phyloP scores from a whole-genome alignment of 2,888 invertebrate species.

The Brachyopa scutellaris region DNA sequence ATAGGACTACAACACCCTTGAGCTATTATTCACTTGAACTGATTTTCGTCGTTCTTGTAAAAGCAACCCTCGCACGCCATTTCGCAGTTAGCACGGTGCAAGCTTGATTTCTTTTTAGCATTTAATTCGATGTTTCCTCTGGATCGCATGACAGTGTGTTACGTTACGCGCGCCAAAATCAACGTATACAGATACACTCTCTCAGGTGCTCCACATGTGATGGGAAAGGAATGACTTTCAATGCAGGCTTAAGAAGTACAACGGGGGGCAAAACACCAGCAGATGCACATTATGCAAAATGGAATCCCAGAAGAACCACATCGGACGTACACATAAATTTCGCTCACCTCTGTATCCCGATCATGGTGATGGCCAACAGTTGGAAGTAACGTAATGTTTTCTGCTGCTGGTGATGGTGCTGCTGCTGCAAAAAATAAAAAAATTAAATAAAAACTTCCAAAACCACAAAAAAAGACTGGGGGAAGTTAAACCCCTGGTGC shows the following conservation, averaged over 20 bases:
- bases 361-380: conserved; percentile 67
- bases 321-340: conserved; percentile 70
- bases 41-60: conserved; percentile 46
- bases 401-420: conserved; percentile 38
- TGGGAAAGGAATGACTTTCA: conserved; percentile 13
- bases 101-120: conserved; percentile 35
- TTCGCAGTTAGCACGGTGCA: conserved; percentile 55
- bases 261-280: conserved; percentile 55
- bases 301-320: conserved; percentile 73
- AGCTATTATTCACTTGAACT: conserved; percentile 52
- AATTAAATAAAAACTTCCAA: not conserved
- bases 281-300: conserved; percentile 75
- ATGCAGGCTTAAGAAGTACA: no score
- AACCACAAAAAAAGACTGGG: not conserved
- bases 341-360: conserved; percentile 56
- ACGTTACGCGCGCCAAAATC: conserved; percentile 61
- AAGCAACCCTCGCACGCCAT: conserved; percentile 60
- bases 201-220: conserved; percentile 55
- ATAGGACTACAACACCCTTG: conserved; percentile 43
- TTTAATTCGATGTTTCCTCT: conserved; percentile 25
- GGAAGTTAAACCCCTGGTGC: conserved; percentile 31
- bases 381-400: conserved; percentile 47
- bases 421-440: conserved; percentile 38
- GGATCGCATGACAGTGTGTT: conserved; percentile 59
- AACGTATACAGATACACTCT: conserved; percentile 11